Evolutionary conservation across 2,888 invertebrate genomes (phyloP).

Genomic region (Callinectes sapidus): DNA sequence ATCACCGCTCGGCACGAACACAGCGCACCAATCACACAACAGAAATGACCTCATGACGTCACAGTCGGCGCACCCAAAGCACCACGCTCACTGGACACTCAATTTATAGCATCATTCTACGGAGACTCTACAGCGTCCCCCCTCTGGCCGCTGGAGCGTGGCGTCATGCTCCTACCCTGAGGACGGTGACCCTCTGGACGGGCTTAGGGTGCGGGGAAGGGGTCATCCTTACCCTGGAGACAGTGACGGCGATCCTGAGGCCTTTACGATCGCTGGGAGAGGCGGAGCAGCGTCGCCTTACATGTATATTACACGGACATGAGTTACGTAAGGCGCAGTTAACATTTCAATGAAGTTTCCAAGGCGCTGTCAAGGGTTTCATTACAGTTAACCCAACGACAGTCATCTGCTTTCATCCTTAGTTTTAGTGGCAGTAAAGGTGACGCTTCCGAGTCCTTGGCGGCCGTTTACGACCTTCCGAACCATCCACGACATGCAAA

Average conservation of each 20-base stretch:
- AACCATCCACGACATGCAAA: constrained; percentile 44
- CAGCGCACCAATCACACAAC: not conserved
- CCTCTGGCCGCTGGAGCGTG: not conserved
- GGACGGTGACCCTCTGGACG: not conserved
- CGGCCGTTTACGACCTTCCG: constrained; percentile 45
- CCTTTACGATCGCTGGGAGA: constrained; percentile 5
- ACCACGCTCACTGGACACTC: not conserved
- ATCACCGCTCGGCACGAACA: constrained; percentile 4
- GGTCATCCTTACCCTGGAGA: not conserved
- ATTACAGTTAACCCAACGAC: constrained; percentile 38
- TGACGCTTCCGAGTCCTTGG: constrained; percentile 13
- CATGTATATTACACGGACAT: constrained; percentile 46
- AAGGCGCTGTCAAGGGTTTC: constrained; percentile 31
- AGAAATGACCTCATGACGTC: not conserved
- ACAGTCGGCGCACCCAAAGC: not conserved
- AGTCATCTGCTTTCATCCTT: constrained; percentile 30
- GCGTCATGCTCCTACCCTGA: not conserved
- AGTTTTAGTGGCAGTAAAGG: not conserved
- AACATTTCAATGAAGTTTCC: constrained; percentile 54
- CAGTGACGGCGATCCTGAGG: not conserved
- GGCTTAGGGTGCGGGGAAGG: not conserved
- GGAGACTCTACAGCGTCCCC: not conserved
- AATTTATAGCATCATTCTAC: not conserved
- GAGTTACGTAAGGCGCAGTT: constrained; percentile 46
- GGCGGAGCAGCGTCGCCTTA: constrained; percentile 32